These are phyloP conservation scores for Augiades crinisus DNA, from an alignment of 2,888 invertebrate genomes.

Conservation along the genomic window DNA sequence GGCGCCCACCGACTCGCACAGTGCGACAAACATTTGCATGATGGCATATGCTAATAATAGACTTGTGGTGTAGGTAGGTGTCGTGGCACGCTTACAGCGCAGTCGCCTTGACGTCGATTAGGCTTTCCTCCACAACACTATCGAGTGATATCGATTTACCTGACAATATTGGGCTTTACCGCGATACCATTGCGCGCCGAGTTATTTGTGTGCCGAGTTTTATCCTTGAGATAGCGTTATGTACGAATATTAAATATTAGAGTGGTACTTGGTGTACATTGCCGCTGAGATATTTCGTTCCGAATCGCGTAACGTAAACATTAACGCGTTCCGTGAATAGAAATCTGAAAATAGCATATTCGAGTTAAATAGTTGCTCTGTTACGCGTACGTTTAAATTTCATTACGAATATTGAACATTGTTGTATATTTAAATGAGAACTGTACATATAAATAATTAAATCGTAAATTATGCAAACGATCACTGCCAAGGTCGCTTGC, in stretches of 20 bases:
- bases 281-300: slow-evolving; percentile 35
- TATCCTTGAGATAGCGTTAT: slow-evolving; percentile 17
- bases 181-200: not conserved
- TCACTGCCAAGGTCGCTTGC: slow-evolving; percentile 14
- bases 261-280: slow-evolving; percentile 1
- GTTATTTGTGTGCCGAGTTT: not conserved
- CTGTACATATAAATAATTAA: not conserved
- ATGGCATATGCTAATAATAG: slow-evolving; percentile 65
- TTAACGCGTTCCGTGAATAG: slow-evolving; percentile 48
- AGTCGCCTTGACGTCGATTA: slow-evolving; percentile 66
- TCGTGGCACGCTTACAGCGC: slow-evolving; percentile 40
- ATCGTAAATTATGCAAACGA: not conserved
- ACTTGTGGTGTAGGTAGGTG: slow-evolving; percentile 38
- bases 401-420: slow-evolving; percentile 2
- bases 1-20: slow-evolving; percentile 37
- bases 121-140: slow-evolving; percentile 39
- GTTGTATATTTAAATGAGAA: not conserved
- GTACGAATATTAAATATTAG: not conserved
- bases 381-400: not conserved
- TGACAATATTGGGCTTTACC: slow-evolving; percentile 4
- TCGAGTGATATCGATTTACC: slow-evolving; percentile 21
- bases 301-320: slow-evolving; percentile 50
- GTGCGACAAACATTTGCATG: slow-evolving; percentile 56
- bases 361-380: slow-evolving; percentile 13
- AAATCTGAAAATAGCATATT: slow-evolving; percentile 33